A percentile compares a stretch with the other conserved stretches of the same genome.
Evolutionary conservation across 2,113 vertebrate species (phyloP).

Genomic region (Apus apus): DNA sequence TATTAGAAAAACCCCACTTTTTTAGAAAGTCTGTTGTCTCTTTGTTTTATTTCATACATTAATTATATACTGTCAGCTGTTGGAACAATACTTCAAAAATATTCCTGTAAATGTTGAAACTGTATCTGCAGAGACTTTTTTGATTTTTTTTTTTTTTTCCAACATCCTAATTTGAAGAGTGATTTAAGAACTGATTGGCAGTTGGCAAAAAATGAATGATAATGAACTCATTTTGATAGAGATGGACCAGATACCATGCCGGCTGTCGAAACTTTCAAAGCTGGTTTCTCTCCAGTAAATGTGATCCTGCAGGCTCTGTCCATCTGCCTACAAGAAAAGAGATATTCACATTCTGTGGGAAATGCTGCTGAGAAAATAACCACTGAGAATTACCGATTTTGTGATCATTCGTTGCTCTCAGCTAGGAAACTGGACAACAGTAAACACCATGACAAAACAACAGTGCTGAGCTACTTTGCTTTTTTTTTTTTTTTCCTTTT

Average conservation of each 20-base stretch:
- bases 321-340: conserved; percentile 76
- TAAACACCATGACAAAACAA: background rate
- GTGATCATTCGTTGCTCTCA: conserved; percentile 34
- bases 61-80: conserved; percentile 24
- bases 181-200: conserved; percentile 78
- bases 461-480: background rate
- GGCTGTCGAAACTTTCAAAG: conserved; percentile 78
- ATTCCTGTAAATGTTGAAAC: conserved; percentile 40
- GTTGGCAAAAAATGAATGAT: conserved; percentile 78
- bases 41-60: conserved; percentile 18
- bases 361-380: conserved; percentile 57
- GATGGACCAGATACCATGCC: conserved; percentile 74
- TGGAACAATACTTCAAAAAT: conserved; percentile 38
- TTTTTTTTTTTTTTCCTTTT: background rate
- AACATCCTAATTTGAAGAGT: conserved; percentile 67
- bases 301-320: conserved; percentile 76
- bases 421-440: conserved; percentile 1
- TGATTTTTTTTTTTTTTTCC: background rate
- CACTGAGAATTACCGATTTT: conserved; percentile 58
- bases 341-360: conserved; percentile 19
- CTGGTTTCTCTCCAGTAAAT: conserved; percentile 75
- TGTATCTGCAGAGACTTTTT: background rate
- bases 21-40: background rate
- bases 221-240: conserved; percentile 76
- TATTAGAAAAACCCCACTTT: background rate